Evolutionary conservation across 1,140 invertebrate species (phyloP).

Genomic region (Psilanteris sp.): DNA sequence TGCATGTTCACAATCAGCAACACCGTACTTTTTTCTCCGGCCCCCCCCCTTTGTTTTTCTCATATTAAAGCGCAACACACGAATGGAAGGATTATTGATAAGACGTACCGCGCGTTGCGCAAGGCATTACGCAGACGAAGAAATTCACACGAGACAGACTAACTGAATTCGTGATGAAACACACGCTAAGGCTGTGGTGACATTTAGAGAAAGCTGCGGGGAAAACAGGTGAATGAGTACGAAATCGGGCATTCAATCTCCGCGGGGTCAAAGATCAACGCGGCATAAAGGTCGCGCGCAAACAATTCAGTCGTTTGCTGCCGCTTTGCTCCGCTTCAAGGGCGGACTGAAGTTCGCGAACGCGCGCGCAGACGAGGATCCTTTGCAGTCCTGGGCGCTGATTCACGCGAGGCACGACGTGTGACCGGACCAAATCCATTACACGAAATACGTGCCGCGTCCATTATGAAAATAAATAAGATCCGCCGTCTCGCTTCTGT

Average conservation of each 20-base stretch:
- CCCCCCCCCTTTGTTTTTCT: too few relatives aligned
- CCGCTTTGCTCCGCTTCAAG: slow-evolving; percentile 20
- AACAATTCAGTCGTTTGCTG: slow-evolving; percentile 32
- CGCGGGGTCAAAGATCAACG: slow-evolving; percentile 50
- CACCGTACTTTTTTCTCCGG: too few relatives aligned
- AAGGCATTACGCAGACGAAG: slow-evolving; percentile 26
- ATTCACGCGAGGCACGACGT: slow-evolving; percentile 62
- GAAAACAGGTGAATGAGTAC: slow-evolving; percentile 60
- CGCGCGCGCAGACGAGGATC: slow-evolving; percentile 38
- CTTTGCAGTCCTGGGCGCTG: slow-evolving; percentile 70
- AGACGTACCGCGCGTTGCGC: slow-evolving; percentile 13
- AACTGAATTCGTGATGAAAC: slow-evolving; percentile 59
- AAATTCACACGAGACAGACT: slow-evolving; percentile 38
- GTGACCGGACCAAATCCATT: slow-evolving; percentile 46
- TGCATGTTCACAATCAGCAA: too few relatives aligned
- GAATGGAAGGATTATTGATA: slow-evolving; percentile 31
- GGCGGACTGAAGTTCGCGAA: slow-evolving; percentile 57
- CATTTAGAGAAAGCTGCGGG: slow-evolving; percentile 51
- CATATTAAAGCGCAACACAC: too few relatives aligned
- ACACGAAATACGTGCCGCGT: slow-evolving; percentile 10
- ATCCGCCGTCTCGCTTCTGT: too few relatives aligned
- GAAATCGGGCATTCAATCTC: slow-evolving; percentile 57
- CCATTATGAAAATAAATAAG: slow-evolving; percentile 16
- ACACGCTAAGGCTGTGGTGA: slow-evolving; percentile 45
- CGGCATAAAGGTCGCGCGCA: slow-evolving; percentile 44